phyloP scores from a whole-genome alignment of 2,113 vertebrate species.

The Notarius quadriscutis region DNA sequence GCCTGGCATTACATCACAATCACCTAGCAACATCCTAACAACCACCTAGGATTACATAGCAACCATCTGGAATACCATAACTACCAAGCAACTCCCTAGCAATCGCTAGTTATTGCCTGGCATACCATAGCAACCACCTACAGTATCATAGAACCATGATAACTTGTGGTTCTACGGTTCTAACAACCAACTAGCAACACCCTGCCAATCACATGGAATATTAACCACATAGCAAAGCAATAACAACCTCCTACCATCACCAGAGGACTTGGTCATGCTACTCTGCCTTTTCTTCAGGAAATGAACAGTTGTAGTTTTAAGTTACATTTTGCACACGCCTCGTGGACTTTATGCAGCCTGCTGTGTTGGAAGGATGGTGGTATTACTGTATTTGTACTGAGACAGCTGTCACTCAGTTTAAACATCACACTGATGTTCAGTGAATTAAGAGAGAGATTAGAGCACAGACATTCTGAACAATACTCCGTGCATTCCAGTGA shows the following conservation, averaged over 20 bases:
- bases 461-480: neutral
- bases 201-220: no score
- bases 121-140: neutral
- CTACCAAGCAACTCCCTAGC: neutral
- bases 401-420: slow-evolving; percentile 18
- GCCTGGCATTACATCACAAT: neutral
- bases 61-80: neutral
- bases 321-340: neutral
- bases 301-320: neutral
- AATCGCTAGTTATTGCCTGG: neutral
- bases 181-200: neutral
- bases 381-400: neutral
- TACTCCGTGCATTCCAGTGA: slow-evolving; percentile 6
- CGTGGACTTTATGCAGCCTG: neutral
- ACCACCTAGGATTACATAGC: no score
- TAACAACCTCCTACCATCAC: neutral
- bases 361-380: slow-evolving; percentile 10
- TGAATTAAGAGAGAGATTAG: neutral
- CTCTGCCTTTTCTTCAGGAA: neutral
- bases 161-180: no score
- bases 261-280: neutral
- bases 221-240: neutral
- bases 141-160: neutral
- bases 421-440: slow-evolving; percentile 15
- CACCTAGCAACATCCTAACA: neutral